Conservation (phyloP, 2,797 vertebrate genomes). For the Columba guinea region DNA sequence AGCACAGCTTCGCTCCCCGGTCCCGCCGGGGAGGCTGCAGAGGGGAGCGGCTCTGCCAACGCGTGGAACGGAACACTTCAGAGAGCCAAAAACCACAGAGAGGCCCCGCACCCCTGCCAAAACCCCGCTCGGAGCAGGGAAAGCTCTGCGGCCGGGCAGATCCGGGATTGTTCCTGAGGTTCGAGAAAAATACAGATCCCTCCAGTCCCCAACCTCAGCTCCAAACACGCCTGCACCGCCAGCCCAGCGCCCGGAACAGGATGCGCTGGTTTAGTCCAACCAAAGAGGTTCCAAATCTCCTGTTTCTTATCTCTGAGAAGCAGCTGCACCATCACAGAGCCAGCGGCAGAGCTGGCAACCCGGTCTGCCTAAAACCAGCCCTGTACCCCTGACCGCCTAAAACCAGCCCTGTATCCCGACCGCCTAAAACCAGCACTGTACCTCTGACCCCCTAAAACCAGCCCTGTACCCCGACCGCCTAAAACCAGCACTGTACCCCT, state of each 20-base stretch:
- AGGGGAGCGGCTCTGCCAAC: not conserved
- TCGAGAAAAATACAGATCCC: not conserved
- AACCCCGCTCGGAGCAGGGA: not conserved
- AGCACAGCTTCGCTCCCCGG: not conserved
- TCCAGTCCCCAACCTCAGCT: not conserved
- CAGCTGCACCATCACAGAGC: not conserved
- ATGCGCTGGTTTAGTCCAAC: not conserved
- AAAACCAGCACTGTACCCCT: not conserved
- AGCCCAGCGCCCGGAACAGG: fast-evolving
- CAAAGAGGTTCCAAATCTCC: not conserved
- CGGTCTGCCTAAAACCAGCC: not conserved
- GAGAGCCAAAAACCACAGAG: slow-evolving; percentile 16
- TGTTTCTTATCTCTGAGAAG: not conserved
- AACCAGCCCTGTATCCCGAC: too few relatives aligned
- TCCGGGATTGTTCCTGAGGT: not conserved
- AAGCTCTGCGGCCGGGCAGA: not conserved
- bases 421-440: not conserved
- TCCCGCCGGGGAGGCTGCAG: not conserved
- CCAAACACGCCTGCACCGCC: not conserved
- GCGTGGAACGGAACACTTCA: not conserved
- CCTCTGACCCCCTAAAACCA: not conserved
- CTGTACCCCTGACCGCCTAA: not conserved
- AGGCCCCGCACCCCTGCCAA: not conserved
- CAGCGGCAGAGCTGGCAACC: not conserved
- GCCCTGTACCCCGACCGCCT: not conserved